Evolutionary conservation across 2,797 vertebrate genomes (phyloP).

Genomic region (Crenichthys baileyi): DNA sequence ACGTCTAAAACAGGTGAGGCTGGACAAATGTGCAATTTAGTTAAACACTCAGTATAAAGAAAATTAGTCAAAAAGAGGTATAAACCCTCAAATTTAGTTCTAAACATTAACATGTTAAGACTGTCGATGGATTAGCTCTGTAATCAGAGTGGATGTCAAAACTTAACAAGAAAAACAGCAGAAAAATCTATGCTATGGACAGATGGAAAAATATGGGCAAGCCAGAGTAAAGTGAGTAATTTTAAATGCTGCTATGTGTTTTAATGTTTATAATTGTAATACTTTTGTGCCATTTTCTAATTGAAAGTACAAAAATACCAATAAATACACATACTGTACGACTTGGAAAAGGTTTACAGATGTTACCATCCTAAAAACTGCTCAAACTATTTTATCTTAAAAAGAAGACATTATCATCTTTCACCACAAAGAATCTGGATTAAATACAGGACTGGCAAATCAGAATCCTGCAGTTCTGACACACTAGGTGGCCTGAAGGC

Average conservation of each 20-base stretch:
- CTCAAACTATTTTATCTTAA: conserved; percentile 38
- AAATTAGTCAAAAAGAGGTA: conserved; percentile 22
- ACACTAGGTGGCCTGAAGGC: conserved; percentile 55
- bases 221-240: conserved; percentile 65
- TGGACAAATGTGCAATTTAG: conserved; percentile 35
- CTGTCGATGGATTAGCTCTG: conserved; percentile 47
- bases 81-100: conserved; percentile 47
- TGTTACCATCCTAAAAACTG: conserved; percentile 48
- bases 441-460: conserved; percentile 44
- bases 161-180: conserved; percentile 31
- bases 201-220: conserved; percentile 51
- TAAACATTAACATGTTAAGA: conserved; percentile 39
- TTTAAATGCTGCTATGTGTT: conserved; percentile 53
- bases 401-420: conserved; percentile 34
- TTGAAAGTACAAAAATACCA: conserved; percentile 64
- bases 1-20: conserved; percentile 49
- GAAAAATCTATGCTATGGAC: conserved; percentile 47
- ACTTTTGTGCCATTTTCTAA: conserved; percentile 54
- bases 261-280: conserved; percentile 59
- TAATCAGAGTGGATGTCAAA: conserved; percentile 41
- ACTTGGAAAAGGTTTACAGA: conserved; percentile 58
- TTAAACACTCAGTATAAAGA: conserved; percentile 36
- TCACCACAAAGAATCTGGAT: conserved; percentile 55
- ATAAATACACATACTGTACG: conserved; percentile 54
- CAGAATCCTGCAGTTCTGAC: conserved; percentile 47